phyloP scores from a whole-genome alignment of 2,113 vertebrate genomes.

The Apodemus speciosus region DNA sequence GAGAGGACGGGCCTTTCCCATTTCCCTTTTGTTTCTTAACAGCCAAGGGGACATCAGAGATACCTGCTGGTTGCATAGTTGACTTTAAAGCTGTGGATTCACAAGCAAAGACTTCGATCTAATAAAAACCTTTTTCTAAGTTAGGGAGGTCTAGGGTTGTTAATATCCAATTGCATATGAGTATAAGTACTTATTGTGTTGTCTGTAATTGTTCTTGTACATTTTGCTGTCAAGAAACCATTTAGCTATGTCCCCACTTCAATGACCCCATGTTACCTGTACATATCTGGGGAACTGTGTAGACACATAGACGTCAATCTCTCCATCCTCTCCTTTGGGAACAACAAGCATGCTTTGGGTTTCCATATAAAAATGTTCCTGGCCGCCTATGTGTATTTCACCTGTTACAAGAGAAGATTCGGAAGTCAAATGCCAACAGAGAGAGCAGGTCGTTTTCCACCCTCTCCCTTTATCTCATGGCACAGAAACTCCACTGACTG shows the following conservation, averaged over 20 bases:
- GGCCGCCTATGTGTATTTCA: conserved; percentile 83
- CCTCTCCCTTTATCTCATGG: background rate
- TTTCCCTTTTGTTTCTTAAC: background rate
- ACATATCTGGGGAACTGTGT: conserved; percentile 81
- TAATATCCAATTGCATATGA: background rate
- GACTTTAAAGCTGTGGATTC: background rate
- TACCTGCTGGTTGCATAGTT: background rate
- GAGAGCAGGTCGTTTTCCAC: background rate
- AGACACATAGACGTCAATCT: conserved; percentile 86
- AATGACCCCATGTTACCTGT: conserved; percentile 80
- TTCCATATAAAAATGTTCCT: conserved; percentile 89
- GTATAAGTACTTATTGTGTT: background rate
- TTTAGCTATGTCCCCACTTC: background rate
- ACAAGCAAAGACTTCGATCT: background rate
- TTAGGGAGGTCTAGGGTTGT: background rate
- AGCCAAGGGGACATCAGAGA: background rate
- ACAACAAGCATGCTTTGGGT: conserved; percentile 86
- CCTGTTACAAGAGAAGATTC: conserved; percentile 74
- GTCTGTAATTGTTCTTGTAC: background rate
- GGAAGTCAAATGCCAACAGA: background rate
- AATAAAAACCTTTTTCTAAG: conserved; percentile 16
- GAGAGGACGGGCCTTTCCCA: background rate
- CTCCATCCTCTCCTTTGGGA: conserved; percentile 86
- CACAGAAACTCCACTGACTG: background rate
- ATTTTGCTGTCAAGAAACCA: conserved; percentile 25